These are phyloP conservation scores for Carapus acus DNA, from an alignment of 2,797 vertebrate genomes.

Conservation along the genomic window DNA sequence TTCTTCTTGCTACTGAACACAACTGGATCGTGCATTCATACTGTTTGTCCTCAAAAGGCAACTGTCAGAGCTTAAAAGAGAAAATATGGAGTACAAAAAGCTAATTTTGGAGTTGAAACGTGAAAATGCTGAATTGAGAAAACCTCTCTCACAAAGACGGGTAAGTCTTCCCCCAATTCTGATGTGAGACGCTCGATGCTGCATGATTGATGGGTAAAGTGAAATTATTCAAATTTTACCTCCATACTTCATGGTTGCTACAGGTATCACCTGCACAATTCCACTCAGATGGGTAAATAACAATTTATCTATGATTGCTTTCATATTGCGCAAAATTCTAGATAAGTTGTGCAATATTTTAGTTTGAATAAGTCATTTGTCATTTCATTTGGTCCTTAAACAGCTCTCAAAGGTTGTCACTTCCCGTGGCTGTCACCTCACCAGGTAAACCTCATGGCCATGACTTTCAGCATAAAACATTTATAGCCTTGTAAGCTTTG, in stretches of 20 bases:
- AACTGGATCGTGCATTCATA: too few species aligned
- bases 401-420: conserved; percentile 74
- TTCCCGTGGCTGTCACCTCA: conserved; percentile 82
- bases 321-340: not conserved
- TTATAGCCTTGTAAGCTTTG: not conserved
- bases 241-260: conserved; percentile 12
- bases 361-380: not conserved
- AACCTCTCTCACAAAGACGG: conserved; percentile 78
- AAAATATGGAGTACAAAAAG: conserved; percentile 78
- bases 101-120: conserved; percentile 70
- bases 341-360: not conserved
- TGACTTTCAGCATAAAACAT: not conserved
- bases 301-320: not conserved
- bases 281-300: conserved; percentile 61
- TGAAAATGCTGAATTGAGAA: conserved; percentile 79
- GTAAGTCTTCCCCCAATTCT: conserved; percentile 56
- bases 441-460: conserved; percentile 65
- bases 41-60: conserved; percentile 69
- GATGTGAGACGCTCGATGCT: too few species aligned
- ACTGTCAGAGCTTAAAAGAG: conserved; percentile 71
- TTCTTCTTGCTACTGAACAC: too few species aligned
- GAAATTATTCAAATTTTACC: not conserved
- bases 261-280: conserved; percentile 67
- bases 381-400: conserved; percentile 11
- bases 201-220: not conserved